Conservation (phyloP, 2,888 invertebrate genomes). For the Hanleya hanleyi region DNA sequence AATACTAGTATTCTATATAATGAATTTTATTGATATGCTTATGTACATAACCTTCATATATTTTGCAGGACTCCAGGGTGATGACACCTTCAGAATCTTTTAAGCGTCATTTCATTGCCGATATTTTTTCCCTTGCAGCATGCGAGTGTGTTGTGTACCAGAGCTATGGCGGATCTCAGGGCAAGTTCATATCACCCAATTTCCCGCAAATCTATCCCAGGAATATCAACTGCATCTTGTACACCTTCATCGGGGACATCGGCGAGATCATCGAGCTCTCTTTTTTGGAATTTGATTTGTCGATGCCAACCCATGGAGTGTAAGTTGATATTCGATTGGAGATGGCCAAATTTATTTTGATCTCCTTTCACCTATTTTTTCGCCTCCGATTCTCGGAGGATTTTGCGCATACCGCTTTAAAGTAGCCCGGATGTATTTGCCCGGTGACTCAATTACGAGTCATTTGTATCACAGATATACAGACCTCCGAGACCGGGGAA, state of each 20-base stretch:
- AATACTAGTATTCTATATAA: too few species aligned
- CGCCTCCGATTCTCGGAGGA: neutral
- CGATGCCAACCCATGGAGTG: conserved; percentile 73
- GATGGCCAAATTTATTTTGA: neutral
- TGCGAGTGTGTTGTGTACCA: conserved; percentile 89
- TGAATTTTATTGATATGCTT: too few species aligned
- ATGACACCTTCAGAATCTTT: too few species aligned
- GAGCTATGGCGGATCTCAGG: conserved; percentile 83
- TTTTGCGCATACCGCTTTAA: too few species aligned
- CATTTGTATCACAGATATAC: conserved; percentile 8
- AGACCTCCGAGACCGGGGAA: neutral
- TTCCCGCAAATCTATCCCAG: conserved; percentile 85
- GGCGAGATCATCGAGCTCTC: conserved; percentile 88
- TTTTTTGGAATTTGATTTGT: conserved; percentile 86
- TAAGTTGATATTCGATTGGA: conserved; percentile 24
- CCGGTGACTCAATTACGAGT: neutral
- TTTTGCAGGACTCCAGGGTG: too few species aligned
- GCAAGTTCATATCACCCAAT: conserved; percentile 88
- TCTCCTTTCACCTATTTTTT: neutral
- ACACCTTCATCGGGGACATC: conserved; percentile 85
- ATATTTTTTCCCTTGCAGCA: conserved; percentile 77
- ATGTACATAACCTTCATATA: too few species aligned
- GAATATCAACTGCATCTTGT: conserved; percentile 86
- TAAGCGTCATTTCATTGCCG: too few species aligned
- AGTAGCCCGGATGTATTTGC: too few species aligned